Conservation (phyloP, 2,113 vertebrate species). For the Myrmophylax atrothorax region DNA sequence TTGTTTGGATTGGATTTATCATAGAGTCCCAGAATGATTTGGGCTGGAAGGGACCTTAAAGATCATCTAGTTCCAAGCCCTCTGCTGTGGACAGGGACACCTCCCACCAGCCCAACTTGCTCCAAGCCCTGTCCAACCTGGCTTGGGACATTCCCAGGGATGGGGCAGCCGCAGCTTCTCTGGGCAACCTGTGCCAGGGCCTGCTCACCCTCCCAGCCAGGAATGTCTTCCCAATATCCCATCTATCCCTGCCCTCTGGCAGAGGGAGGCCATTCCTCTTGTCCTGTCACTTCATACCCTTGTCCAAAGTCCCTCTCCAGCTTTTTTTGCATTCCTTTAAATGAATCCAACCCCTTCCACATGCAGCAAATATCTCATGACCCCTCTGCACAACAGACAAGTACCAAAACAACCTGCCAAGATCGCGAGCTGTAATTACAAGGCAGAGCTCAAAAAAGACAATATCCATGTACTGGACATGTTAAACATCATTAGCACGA, state of each 20-base stretch:
- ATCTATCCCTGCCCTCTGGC: neutral
- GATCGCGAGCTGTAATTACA: neutral
- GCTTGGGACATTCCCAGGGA: neutral
- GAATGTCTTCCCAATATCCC: neutral
- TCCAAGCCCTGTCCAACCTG: fast-evolving
- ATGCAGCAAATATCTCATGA: fast-evolving
- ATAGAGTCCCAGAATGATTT: fast-evolving
- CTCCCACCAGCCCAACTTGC: fast-evolving
- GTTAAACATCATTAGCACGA: neutral
- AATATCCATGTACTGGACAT: neutral
- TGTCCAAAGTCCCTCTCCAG: fast-evolving
- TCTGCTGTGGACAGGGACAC: neutral
- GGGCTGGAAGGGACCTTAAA: neutral
- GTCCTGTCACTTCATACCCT: neutral
- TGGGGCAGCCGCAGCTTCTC: neutral
- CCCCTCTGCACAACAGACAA: neutral
- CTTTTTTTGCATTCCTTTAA: neutral
- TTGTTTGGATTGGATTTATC: neutral
- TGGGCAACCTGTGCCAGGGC: fast-evolving
- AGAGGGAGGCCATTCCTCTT: neutral
- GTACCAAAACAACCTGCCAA: neutral
- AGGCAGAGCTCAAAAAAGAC: neutral
- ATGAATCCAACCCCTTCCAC: neutral
- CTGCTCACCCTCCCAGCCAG: fast-evolving
- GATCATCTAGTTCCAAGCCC: fast-evolving